Percentiles rank a stretch among this genome's conserved stretches.
Evolutionary conservation across 2,888 invertebrate genomes (phyloP).

Genomic region (Aplocera efformata): DNA sequence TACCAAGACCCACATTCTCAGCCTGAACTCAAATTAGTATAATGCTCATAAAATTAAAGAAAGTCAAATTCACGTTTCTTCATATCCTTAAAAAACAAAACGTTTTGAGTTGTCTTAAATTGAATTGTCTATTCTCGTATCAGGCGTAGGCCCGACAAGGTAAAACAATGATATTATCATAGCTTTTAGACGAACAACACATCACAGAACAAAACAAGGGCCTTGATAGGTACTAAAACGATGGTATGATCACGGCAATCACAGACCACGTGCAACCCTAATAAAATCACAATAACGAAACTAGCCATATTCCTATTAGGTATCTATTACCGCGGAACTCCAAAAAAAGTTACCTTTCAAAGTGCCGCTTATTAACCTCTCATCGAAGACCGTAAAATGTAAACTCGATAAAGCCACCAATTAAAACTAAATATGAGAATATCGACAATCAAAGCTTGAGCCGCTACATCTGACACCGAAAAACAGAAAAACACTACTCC

Average conservation of each 20-base stretch:
- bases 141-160: no score
- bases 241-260: conserved; percentile 30
- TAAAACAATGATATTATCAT: conserved; percentile 8
- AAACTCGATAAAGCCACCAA: conserved; percentile 81
- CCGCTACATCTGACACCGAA: conserved; percentile 78
- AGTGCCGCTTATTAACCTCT: conserved; percentile 81
- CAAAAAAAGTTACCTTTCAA: conserved; percentile 76
- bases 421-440: conserved; percentile 81
- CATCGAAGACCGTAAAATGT: conserved; percentile 80
- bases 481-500: conserved; percentile 68
- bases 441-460: conserved; percentile 77
- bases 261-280: conserved; percentile 51
- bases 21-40: no score
- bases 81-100: no score
- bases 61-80: no score
- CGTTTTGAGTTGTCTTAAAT: no score
- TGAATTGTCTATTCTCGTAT: no score
- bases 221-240: conserved; percentile 25
- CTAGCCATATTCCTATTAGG: conserved; percentile 62
- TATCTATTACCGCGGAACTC: conserved; percentile 67
- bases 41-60: no score
- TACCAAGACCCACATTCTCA: no score
- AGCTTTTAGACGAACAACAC: conserved; percentile 1
- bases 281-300: conserved; percentile 56
- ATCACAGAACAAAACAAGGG: conserved; percentile 20